Evolutionary conservation across 2,797 vertebrate species (phyloP), one percentile per base, ranked within the genome.

Genomic region (Nasua narica): DNA sequence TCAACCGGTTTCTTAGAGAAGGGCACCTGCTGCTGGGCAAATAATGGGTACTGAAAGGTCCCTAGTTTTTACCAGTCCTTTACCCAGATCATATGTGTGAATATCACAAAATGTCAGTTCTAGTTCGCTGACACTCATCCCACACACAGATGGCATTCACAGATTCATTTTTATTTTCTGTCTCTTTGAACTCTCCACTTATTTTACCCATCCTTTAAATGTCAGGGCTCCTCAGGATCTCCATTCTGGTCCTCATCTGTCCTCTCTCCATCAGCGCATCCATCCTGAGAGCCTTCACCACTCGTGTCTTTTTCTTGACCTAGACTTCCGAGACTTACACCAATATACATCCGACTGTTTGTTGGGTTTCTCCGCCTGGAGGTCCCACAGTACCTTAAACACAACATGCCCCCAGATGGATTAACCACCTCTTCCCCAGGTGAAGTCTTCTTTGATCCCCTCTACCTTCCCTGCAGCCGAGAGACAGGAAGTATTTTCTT

Each of bases 81-180:
- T 83, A 92, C 58, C 74, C 72, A 97, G 90, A 89, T 76, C 79
- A 86, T 48, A 97, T 5, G 37, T 79, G 94, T 94, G 91, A 97
- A 72, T 87, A 96, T 85, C 56, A 90, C 21, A 94, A 83, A 96
- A 90, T 91, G 84, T 56, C 91, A 96, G 60, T 74, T 85, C 50
- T 21, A 91, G 79, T 79, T 87, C 78, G 85, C 78, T 95, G 93
- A 83, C 37, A 89, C 52, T 65, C 93, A 91, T 65, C 92, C 95
- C 83, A 86, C 77, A 88, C 82, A 77, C 65, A 97, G 90, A 88
- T 92, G 92, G 60, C 62, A 91, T 69, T 50, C 72, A 90, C 56
- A 50, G 72, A 65, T 74, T 83, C 62, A 82, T 65, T 94, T 97
- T 95, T 95, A 95, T 70, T 93, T 87, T 91, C 56, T 84, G 67